Conservation (phyloP, 2,797 vertebrate genomes). For the Mormyrops boulengeri region DNA sequence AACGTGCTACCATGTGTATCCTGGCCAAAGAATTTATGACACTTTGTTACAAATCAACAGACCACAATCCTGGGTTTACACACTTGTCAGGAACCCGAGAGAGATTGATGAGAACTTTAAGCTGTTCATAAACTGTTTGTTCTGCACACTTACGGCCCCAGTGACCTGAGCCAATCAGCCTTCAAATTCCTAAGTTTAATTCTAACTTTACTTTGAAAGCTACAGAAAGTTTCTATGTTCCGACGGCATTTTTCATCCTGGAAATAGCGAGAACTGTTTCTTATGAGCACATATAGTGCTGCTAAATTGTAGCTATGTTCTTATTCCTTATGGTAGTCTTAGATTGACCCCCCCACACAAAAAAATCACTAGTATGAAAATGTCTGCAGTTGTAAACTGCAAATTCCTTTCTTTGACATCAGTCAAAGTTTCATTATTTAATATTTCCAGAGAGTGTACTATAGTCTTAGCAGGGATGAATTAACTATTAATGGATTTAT, state of each 20-base stretch:
- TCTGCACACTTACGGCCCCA: background rate
- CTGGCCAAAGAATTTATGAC: background rate
- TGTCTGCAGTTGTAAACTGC: background rate
- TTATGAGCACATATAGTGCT: background rate
- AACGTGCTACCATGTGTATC: background rate
- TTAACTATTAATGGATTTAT: background rate
- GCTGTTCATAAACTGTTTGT: conserved; percentile 38
- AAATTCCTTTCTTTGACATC: background rate
- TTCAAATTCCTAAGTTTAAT: background rate
- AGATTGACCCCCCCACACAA: background rate
- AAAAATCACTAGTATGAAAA: background rate
- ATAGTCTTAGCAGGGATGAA: background rate
- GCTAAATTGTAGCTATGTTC: background rate
- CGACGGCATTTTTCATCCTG: background rate
- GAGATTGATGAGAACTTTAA: conserved; percentile 37
- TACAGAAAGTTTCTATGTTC: background rate
- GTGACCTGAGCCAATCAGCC: background rate
- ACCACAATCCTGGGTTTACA: conserved; percentile 34
- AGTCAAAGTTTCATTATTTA: background rate
- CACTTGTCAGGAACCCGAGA: conserved; percentile 26
- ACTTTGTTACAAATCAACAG: background rate
- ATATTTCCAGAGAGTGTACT: background rate
- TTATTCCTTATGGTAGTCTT: background rate
- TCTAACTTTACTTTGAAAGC: background rate
- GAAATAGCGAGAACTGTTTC: background rate